Base-by-base conservation (phyloP, 92 coral and sea anemone genomes). In the Bergia sp. region DNA sequence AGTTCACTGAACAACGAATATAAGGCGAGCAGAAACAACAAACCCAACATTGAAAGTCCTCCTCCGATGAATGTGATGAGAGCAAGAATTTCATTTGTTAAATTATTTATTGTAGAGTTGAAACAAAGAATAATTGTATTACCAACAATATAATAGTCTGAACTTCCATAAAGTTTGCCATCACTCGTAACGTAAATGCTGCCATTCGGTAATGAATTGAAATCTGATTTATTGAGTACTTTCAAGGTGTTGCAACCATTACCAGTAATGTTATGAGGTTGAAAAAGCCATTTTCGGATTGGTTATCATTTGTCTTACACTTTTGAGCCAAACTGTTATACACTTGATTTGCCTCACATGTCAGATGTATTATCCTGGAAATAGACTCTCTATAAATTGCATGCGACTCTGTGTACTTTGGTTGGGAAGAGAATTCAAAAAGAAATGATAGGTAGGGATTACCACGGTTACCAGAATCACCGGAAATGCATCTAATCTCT, bases 1-100 rank as follows among this genome's bases (percentile, higher is more conserved):
- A 85, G n/a, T 49, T 67, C 88, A 42, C 73, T 85, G 88, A 85
- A 69, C 61, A 29, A 40, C 81, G 80, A 69, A n/a, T n/a, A n/a
- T n/a, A n/a, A n/a, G n/a, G n/a, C n/a, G n/a, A n/a, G n/a, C n/a
- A n/a, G n/a, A n/a, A n/a, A n/a, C n/a, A n/a, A n/a, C n/a, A n/a
- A n/a, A n/a, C n/a, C n/a, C n/a, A n/a, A n/a, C 2, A 73, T 8
- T 69, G 88, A 85, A 29, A 73, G 79, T 36, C 81, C 36, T 4
- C 44, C 61, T 15, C 88, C 88, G n/a, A 72, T 29, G 45, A 20
- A 39, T 37, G 80, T 76, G 44, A 44, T 76, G 0, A 76, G 21
- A 7, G 20, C 29, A 21, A 15, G 20, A 37, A 15, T 16, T 64
- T 64, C 23, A 20, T 64, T n/a, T n/a, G n/a, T n/a, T n/a, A n/a